Percentiles rank a stretch among this genome's conserved stretches.
Conservation (phyloP, 2,797 vertebrate genomes). For the Fringilla coelebs region DNA sequence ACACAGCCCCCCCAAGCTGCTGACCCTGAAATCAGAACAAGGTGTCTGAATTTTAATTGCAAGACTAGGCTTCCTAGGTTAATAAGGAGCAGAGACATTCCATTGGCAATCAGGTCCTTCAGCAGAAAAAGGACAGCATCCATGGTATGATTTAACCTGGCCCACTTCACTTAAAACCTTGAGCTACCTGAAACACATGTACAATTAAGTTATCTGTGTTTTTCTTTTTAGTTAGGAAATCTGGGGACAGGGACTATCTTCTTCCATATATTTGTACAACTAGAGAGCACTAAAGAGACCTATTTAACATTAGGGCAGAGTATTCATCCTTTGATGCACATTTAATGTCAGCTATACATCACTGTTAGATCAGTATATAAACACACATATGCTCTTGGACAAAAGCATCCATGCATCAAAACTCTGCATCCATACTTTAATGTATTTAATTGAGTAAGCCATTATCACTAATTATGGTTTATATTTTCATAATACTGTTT, state of each 20-base stretch:
- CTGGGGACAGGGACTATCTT: not conserved
- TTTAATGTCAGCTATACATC: constrained; percentile 28
- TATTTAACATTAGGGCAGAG: constrained; percentile 5
- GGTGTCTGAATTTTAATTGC: not conserved
- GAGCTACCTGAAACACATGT: not conserved
- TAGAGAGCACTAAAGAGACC: not conserved
- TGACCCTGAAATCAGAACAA: not conserved
- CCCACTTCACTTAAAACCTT: not conserved
- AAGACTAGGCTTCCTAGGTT: not conserved
- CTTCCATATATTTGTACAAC: not conserved
- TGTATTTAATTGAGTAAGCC: constrained; percentile 52
- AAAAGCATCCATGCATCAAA: constrained; percentile 60
- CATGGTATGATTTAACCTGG: not conserved
- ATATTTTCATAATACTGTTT: constrained; percentile 59
- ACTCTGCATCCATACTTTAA: constrained; percentile 32
- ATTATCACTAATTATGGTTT: constrained; percentile 58
- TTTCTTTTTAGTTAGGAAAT: not conserved
- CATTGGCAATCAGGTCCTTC: not conserved
- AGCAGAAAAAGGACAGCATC: not conserved
- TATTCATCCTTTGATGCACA: constrained; percentile 19
- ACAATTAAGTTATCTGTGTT: not conserved
- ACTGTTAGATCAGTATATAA: constrained; percentile 27
- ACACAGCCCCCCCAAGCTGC: not conserved
- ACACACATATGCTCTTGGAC: constrained; percentile 51
- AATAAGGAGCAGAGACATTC: not conserved